These are phyloP conservation scores for Lathronympha strigana DNA, from an alignment of 2,888 invertebrate species.

Conservation along the genomic window DNA sequence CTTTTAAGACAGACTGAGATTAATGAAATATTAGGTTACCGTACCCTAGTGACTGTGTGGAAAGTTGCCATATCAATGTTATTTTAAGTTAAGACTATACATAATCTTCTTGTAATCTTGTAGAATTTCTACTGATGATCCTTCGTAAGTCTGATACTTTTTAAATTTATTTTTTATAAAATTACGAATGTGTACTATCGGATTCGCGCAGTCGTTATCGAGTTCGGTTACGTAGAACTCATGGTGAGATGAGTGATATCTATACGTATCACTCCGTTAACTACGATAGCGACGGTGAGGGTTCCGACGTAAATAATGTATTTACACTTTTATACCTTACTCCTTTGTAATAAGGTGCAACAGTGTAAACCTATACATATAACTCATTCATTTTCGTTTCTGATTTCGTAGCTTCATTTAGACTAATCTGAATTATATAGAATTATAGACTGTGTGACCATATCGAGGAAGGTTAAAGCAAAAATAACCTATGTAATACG, in stretches of 20 bases:
- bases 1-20: slow-evolving; percentile 34
- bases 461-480: background rate
- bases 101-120: slow-evolving; percentile 61
- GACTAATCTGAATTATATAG: slow-evolving; percentile 6
- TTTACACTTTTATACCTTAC: too few species aligned
- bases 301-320: too few species aligned
- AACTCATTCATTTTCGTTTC: background rate
- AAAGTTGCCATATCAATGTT: slow-evolving; percentile 47
- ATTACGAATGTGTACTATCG: too few species aligned
- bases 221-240: background rate
- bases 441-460: background rate
- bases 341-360: too few species aligned
- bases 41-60: slow-evolving; percentile 39
- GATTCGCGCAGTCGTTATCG: too few species aligned
- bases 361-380: too few species aligned
- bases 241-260: too few species aligned
- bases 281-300: too few species aligned
- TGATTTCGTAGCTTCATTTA: background rate
- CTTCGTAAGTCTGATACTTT: slow-evolving; percentile 53
- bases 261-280: too few species aligned
- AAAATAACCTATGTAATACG: background rate
- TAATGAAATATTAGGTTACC: slow-evolving; percentile 43
- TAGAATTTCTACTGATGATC: slow-evolving; percentile 72
- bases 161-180: slow-evolving; percentile 33
- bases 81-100: slow-evolving; percentile 44